Conservation (phyloP, 2,888 invertebrate genomes). For the Sisyra terminalis region DNA sequence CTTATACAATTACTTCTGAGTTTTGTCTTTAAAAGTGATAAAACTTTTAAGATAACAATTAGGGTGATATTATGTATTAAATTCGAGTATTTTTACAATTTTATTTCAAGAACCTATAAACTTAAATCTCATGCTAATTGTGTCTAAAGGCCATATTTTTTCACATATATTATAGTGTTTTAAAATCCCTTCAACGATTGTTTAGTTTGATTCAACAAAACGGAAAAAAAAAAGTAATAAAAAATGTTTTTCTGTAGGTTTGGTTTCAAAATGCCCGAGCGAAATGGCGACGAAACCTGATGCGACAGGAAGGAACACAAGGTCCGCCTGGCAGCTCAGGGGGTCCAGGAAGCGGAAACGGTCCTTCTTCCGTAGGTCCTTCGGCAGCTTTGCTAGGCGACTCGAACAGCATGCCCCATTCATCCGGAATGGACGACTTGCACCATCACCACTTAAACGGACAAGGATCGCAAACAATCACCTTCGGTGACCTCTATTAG, state of each 20-base stretch:
- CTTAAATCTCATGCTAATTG: too few species aligned
- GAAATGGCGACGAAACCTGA: constrained; percentile 90
- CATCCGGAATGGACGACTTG: constrained; percentile 5
- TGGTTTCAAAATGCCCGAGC: constrained; percentile 99
- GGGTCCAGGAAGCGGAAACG: constrained; percentile 13
- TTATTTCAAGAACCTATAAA: too few species aligned
- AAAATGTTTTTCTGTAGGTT: constrained; percentile 45
- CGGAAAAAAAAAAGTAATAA: too few species aligned
- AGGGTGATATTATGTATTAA: too few species aligned
- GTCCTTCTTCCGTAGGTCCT: constrained; percentile 1
- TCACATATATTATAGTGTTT: too few species aligned
- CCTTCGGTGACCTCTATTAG: constrained; percentile 7
- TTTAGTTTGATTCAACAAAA: too few species aligned
- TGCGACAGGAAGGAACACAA: constrained; percentile 57
- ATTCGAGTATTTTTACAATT: too few species aligned
- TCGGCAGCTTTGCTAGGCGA: constrained; percentile 5
- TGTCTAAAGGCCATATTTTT: too few species aligned
- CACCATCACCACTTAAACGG: constrained; percentile 8
- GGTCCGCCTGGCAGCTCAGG: constrained; percentile 17
- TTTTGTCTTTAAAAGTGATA: too few species aligned
- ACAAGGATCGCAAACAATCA: constrained; percentile 6
- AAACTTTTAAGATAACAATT: too few species aligned
- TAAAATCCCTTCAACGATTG: too few species aligned
- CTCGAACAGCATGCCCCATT: constrained; percentile 7
- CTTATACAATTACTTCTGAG: too few species aligned